Conservation (phyloP, 2,113 vertebrate genomes). For the Anas platyrhynchos region DNA sequence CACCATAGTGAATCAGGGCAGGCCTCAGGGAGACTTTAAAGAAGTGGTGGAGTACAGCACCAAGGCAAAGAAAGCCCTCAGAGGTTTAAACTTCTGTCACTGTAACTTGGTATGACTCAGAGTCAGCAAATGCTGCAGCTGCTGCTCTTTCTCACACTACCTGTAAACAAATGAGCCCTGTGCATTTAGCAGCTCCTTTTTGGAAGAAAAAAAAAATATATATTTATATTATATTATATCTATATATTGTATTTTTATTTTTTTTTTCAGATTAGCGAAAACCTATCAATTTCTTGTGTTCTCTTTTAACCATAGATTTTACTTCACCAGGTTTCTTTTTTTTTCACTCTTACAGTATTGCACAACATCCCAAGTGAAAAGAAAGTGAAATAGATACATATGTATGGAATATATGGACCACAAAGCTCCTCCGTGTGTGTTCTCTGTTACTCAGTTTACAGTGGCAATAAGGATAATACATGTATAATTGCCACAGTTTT, state of each 20-base stretch:
- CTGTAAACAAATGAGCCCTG: not conserved
- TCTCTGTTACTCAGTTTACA: not conserved
- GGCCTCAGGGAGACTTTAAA: constrained; percentile 33
- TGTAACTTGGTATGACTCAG: not conserved
- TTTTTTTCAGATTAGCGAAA: not conserved
- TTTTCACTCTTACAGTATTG: not conserved
- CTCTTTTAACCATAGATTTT: not conserved
- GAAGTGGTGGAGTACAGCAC: not conserved
- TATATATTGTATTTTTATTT: too few relatives aligned
- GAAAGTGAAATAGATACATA: not conserved
- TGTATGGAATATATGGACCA: not conserved
- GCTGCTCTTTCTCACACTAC: not conserved
- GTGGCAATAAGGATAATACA: not conserved
- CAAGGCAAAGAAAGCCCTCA: not conserved
- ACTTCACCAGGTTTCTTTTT: not conserved
- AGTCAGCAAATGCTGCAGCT: not conserved
- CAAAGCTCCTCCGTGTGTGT: not conserved
- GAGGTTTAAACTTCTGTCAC: constrained; percentile 1
- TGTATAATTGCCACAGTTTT: not conserved
- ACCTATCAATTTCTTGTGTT: not conserved
- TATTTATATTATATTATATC: too few relatives aligned
- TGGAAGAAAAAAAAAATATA: too few relatives aligned
- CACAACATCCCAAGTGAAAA: not conserved
- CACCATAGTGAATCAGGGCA: not conserved
- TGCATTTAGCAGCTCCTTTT: not conserved